Conservation (phyloP, 2,113 vertebrate genomes). For the Coryphaenoides rupestris region DNA sequence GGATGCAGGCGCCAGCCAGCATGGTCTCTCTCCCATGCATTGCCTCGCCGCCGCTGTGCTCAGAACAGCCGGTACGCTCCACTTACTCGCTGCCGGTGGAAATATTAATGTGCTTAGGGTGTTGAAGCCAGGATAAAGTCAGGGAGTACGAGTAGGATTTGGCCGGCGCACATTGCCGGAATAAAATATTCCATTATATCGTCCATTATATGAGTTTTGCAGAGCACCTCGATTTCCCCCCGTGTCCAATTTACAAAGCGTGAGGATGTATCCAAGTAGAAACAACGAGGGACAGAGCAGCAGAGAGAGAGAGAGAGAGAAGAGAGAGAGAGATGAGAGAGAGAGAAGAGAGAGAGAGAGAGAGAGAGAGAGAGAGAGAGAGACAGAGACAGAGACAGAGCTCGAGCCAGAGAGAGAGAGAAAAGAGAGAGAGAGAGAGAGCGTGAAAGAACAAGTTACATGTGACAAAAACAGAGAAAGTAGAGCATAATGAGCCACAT, state of each 20-base stretch:
- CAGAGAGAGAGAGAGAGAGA: no score
- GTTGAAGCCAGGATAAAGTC: slow-evolving; percentile 55
- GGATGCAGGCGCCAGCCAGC: neutral
- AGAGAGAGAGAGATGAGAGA: neutral
- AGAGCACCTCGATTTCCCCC: slow-evolving; percentile 34
- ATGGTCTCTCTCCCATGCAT: slow-evolving; percentile 38
- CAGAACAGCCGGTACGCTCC: slow-evolving; percentile 53
- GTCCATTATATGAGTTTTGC: slow-evolving; percentile 27
- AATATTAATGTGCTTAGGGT: slow-evolving; percentile 62
- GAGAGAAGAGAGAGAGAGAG: neutral
- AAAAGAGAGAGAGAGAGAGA: neutral
- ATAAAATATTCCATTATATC: slow-evolving; percentile 52
- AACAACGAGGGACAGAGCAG: neutral
- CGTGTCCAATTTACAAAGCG: slow-evolving; percentile 9
- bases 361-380: neutral
- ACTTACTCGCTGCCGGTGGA: slow-evolving; percentile 45
- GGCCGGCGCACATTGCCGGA: slow-evolving; percentile 37
- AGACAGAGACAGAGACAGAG: neutral
- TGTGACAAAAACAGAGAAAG: no score
- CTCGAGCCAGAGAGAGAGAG: neutral
- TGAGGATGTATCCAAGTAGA: neutral
- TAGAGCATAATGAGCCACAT: no score
- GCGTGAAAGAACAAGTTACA: neutral
- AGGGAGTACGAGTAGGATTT: slow-evolving; percentile 44
- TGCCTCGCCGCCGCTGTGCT: slow-evolving; percentile 49